Evolutionary conservation across 1,140 invertebrate species (phyloP).

Genomic region (Diabrotica undecimpunctata): DNA sequence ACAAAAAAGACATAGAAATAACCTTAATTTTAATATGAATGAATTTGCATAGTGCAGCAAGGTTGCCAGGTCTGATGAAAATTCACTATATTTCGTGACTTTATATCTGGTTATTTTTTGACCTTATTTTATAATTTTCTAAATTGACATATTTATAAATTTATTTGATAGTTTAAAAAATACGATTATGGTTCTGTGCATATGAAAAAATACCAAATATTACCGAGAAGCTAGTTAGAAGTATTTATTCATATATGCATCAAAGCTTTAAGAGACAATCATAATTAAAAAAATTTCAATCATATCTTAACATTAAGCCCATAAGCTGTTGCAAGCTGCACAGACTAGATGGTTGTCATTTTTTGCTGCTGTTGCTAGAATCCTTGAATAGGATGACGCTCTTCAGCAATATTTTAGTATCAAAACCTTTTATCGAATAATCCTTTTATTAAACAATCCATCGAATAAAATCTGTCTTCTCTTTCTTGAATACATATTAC

Average conservation of each 20-base stretch:
- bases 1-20: no score
- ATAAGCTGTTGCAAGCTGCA: no score
- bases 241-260: conserved; percentile 32
- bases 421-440: not conserved
- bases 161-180: no score
- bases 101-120: no score
- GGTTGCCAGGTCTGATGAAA: no score
- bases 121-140: no score
- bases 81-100: no score
- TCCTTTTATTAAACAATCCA: not conserved
- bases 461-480: not conserved
- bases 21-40: no score
- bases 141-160: no score
- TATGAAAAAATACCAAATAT: conserved; percentile 20
- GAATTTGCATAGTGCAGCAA: no score
- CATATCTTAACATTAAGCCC: conserved; percentile 35
- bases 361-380: conserved; percentile 39
- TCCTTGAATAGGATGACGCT: conserved; percentile 44
- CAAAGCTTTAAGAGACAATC: conserved; percentile 34
- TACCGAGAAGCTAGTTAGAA: conserved; percentile 23
- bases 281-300: conserved; percentile 33
- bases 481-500: no score
- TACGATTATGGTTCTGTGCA: conserved; percentile 21
- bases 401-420: conserved; percentile 22
- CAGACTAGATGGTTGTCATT: conserved; percentile 37